phyloP scores from a whole-genome alignment of 2,888 invertebrate genomes.

The Drosophila anceps region DNA sequence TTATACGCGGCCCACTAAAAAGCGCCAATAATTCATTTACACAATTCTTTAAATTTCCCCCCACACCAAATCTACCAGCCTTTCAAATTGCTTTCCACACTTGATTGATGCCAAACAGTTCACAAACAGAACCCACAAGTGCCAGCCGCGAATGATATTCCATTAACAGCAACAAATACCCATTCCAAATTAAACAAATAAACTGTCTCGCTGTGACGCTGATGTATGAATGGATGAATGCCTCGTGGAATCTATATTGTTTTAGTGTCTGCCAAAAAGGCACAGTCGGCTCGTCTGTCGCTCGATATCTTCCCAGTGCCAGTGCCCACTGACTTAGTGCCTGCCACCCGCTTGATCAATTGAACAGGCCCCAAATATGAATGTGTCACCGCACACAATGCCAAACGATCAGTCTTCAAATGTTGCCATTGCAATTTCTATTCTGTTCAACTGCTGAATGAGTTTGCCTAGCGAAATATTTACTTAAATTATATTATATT shows the following conservation, averaged over 20 bases:
- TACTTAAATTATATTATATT: neutral
- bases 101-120: slow-evolving; percentile 67
- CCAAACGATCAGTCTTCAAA: slow-evolving; percentile 16
- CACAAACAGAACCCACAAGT: slow-evolving; percentile 35
- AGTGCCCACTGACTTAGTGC: slow-evolving; percentile 9
- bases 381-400: neutral
- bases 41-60: slow-evolving; percentile 21
- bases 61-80: neutral
- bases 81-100: slow-evolving; percentile 6
- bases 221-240: slow-evolving; percentile 60
- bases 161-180: slow-evolving; percentile 31
- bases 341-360: slow-evolving; percentile 29
- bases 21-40: slow-evolving; percentile 59
- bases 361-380: neutral
- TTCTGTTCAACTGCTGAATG: neutral
- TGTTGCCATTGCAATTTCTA: neutral
- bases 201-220: slow-evolving; percentile 70
- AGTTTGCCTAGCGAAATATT: neutral
- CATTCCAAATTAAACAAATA: slow-evolving; percentile 71
- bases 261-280: slow-evolving; percentile 15
- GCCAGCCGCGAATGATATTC: slow-evolving; percentile 48
- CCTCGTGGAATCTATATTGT: slow-evolving; percentile 13
- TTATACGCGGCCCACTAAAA: slow-evolving; percentile 24
- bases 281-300: neutral
- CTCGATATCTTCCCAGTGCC: neutral